phyloP scores from a whole-genome alignment of 2,797 vertebrate genomes.

The Remorina albescens region DNA sequence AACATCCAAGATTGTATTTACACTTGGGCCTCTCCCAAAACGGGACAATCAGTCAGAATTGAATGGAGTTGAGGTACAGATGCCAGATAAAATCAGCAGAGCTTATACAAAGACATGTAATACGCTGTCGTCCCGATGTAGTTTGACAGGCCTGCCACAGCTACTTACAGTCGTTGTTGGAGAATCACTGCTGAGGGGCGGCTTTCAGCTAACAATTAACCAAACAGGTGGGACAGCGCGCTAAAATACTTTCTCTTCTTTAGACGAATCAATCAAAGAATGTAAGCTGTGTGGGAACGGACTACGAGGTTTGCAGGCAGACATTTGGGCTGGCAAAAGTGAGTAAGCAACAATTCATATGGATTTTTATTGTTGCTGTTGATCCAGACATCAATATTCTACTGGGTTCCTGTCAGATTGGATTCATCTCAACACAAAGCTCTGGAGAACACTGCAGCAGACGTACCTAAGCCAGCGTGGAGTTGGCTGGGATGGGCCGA shows the following conservation, averaged over 20 bases:
- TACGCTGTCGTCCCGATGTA: background rate
- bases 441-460: constrained; percentile 41
- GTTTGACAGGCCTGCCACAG: background rate
- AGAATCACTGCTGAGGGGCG: background rate
- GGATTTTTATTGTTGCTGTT: constrained; percentile 64
- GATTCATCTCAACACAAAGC: constrained; percentile 57
- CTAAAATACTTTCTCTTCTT: background rate
- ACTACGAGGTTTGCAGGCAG: constrained; percentile 22
- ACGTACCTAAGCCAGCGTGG: constrained; percentile 38
- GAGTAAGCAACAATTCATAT: constrained; percentile 55
- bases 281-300: constrained; percentile 27
- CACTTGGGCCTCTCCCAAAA: constrained; percentile 30
- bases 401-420: constrained; percentile 54
- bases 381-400: constrained; percentile 70
- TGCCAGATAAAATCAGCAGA: constrained; percentile 2
- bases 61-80: background rate
- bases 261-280: constrained; percentile 28
- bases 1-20: constrained; percentile 63
- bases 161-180: background rate
- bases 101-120: background rate
- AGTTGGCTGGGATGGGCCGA: constrained; percentile 44
- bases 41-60: constrained; percentile 16
- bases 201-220: background rate
- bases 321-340: constrained; percentile 25
- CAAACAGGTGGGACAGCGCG: background rate